Evolutionary conservation across 2,888 invertebrate genomes (phyloP).

Genomic region (Dolomedes plantarius): DNA sequence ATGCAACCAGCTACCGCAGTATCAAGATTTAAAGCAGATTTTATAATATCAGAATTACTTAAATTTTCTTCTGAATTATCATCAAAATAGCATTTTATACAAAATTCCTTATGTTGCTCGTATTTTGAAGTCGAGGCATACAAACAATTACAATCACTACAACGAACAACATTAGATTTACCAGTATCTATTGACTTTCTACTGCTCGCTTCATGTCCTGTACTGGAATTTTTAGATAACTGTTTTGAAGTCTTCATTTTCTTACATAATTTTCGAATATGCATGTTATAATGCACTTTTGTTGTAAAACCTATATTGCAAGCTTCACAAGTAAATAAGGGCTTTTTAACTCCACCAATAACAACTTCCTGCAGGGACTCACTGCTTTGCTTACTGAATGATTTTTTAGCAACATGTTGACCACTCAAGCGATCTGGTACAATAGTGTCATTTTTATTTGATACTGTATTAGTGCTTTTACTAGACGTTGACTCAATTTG

Average conservation of each 20-base stretch:
- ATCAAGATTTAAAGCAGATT: constrained; percentile 2
- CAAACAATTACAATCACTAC: constrained; percentile 20
- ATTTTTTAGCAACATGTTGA: constrained; percentile 65
- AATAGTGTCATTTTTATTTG: constrained; percentile 30
- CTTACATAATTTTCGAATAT: constrained; percentile 61
- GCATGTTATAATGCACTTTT: constrained; percentile 51
- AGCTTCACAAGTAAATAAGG: constrained; percentile 58
- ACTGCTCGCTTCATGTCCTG: background rate
- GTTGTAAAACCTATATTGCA: constrained; percentile 60
- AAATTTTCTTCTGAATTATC: background rate
- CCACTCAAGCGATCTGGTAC: constrained; percentile 39
- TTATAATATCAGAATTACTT: background rate
- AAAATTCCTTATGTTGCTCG: constrained; percentile 29
- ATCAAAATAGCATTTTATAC: constrained; percentile 14
- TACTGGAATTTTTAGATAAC: background rate
- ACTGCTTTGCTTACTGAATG: constrained; percentile 22
- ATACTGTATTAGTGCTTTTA: constrained; percentile 11
- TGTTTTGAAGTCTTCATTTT: background rate
- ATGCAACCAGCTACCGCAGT: constrained; percentile 29
- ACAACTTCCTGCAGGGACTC: constrained; percentile 47
- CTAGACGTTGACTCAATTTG: constrained; percentile 38
- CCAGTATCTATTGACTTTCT: background rate
- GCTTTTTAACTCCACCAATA: constrained; percentile 56
- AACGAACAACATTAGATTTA: background rate
- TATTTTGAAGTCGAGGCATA: background rate